Percentiles rank a stretch among this genome's conserved stretches.
Evolutionary conservation across 1,140 invertebrate genomes (phyloP).

Genomic region (Cotesia chilonis): DNA sequence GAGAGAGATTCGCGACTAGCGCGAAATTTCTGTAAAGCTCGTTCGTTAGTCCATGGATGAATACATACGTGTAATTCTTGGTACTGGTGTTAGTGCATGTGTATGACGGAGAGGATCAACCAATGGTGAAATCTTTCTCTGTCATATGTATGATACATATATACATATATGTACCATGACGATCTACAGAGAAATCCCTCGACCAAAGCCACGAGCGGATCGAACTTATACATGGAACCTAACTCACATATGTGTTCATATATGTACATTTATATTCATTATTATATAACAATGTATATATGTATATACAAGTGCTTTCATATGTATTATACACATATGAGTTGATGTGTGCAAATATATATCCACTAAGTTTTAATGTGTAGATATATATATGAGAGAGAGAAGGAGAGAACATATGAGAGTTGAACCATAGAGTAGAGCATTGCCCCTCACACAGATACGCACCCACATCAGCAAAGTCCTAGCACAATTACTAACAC

Average conservation of each 20-base stretch:
- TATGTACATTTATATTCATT: constrained; percentile 3
- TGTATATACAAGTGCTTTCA: constrained; percentile 10
- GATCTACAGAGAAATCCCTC: constrained; percentile 31
- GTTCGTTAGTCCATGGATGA: constrained; percentile 21
- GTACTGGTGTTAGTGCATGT: constrained; percentile 4
- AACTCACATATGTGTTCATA: neutral
- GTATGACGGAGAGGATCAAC: constrained; percentile 8
- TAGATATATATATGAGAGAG: neutral
- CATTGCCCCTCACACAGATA: constrained; percentile 49
- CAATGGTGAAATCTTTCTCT: constrained; percentile 33
- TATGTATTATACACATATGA: neutral
- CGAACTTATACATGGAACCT: constrained; percentile 22
- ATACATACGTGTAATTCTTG: constrained; percentile 18
- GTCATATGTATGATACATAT: constrained; percentile 29
- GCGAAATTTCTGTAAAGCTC: constrained; percentile 21
- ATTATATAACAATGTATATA: neutral
- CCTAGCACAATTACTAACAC: constrained; percentile 24
- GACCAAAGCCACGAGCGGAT: constrained; percentile 33
- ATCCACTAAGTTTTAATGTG: constrained; percentile 4
- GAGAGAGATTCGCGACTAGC: neutral
- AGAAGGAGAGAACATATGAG: neutral
- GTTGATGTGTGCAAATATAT: neutral
- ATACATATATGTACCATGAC: constrained; percentile 12
- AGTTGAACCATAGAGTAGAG: constrained; percentile 34
- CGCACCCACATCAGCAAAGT: constrained; percentile 9